These are phyloP conservation scores for Melanotaenia duboulayi DNA, from an alignment of 2,113 vertebrate genomes.

Conservation along the genomic window DNA sequence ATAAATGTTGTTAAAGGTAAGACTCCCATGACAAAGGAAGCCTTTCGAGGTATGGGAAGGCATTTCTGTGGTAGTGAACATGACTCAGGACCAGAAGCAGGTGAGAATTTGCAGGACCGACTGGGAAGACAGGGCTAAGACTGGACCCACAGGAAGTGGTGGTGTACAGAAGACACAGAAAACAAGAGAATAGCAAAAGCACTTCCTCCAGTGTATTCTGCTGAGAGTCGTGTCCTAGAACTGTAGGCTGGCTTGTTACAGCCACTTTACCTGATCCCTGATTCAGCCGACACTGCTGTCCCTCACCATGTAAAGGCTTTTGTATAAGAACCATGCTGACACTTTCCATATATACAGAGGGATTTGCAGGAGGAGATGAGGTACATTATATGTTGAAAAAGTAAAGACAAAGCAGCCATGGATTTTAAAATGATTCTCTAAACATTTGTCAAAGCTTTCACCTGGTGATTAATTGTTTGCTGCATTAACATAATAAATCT, in stretches of 20 bases:
- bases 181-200: neutral
- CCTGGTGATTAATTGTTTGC: constrained; percentile 62
- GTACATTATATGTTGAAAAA: constrained; percentile 51
- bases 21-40: neutral
- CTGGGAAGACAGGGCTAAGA: neutral
- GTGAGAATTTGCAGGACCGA: neutral
- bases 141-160: neutral
- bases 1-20: too few relatives aligned
- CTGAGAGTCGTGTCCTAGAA: neutral
- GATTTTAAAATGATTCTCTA: constrained; percentile 62
- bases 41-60: neutral
- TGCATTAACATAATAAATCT: constrained; percentile 71
- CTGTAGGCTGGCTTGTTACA: neutral
- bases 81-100: neutral
- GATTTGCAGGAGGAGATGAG: neutral
- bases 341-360: too few relatives aligned
- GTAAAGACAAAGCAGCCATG: constrained; percentile 43
- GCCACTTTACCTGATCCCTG: neutral
- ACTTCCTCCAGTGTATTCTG: neutral
- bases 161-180: neutral
- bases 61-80: neutral
- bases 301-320: neutral
- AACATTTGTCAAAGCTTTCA: constrained; percentile 43
- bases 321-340: neutral
- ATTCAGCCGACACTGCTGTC: neutral